phyloP scores from a whole-genome alignment of 2,888 invertebrate genomes.

The Leptopterna dolabrata region DNA sequence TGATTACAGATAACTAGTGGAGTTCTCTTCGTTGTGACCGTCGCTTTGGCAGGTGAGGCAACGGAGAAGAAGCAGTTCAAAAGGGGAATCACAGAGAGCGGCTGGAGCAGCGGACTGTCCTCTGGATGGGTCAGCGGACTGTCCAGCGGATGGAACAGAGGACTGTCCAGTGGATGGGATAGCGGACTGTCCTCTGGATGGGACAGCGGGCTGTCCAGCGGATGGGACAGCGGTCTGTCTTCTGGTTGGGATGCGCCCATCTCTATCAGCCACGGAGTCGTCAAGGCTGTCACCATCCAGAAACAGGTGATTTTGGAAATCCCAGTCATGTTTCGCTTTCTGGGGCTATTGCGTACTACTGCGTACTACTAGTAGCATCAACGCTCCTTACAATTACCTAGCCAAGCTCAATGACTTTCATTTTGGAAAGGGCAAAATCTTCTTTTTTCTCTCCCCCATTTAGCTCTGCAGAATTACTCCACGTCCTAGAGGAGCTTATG shows the following conservation, averaged over 20 bases:
- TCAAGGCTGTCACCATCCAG: constrained; percentile 66
- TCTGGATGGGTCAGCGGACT: neutral
- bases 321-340: too few relatives aligned
- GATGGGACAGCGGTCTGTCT: constrained; percentile 9
- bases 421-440: too few relatives aligned
- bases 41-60: constrained; percentile 10
- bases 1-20: neutral
- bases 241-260: neutral
- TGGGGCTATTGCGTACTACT: too few relatives aligned
- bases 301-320: constrained; percentile 65
- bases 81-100: neutral
- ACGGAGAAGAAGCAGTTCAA: neutral
- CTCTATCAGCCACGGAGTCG: constrained; percentile 55
- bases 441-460: too few relatives aligned
- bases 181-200: neutral
- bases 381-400: too few relatives aligned
- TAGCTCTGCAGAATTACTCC: too few relatives aligned
- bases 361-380: too few relatives aligned
- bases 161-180: neutral
- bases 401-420: too few relatives aligned
- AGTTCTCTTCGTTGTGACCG: constrained; percentile 23
- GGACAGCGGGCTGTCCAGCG: neutral
- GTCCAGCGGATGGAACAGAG: neutral
- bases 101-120: neutral
- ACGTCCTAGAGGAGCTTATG: too few relatives aligned